Percentiles rank a stretch among this genome's conserved stretches.
Conservation (phyloP, 2,888 invertebrate species). For the Cantharis flavilabris region DNA sequence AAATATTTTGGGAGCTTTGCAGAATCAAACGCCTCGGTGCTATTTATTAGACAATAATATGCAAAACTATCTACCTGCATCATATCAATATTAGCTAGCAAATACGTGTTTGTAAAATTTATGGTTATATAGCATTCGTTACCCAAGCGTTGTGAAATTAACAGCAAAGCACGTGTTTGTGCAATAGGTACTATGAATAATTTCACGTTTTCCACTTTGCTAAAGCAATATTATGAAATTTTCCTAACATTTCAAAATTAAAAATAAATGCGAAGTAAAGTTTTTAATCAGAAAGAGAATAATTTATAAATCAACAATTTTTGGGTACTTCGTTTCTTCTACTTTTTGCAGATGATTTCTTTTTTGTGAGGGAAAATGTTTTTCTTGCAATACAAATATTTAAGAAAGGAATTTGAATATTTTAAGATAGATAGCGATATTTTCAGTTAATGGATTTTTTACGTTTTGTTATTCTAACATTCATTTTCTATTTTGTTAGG, state of each 20-base stretch:
- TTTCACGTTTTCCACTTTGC: not conserved
- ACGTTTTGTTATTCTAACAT: constrained; percentile 24
- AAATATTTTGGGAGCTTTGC: too few species aligned
- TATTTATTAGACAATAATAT: too few species aligned
- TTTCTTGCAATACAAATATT: constrained; percentile 20
- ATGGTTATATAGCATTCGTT: not conserved
- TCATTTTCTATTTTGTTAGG: constrained; percentile 27
- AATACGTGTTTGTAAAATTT: not conserved
- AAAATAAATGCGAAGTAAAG: not conserved
- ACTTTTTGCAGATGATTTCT: not conserved
- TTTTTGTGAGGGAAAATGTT: constrained; percentile 1
- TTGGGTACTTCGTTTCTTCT: not conserved
- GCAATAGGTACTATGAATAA: not conserved
- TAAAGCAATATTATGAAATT: not conserved
- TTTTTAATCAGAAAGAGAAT: not conserved
- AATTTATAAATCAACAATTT: not conserved
- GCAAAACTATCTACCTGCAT: too few species aligned
- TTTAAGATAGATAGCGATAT: constrained; percentile 16
- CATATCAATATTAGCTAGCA: not conserved
- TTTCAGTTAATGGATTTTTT: constrained; percentile 25
- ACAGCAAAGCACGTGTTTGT: not conserved
- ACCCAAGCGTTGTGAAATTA: too few species aligned
- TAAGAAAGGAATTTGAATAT: constrained; percentile 15
- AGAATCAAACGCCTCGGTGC: too few species aligned
- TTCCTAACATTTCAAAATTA: not conserved